Conservation (phyloP, 1,140 invertebrate genomes). For the Listronotus bonariensis region DNA sequence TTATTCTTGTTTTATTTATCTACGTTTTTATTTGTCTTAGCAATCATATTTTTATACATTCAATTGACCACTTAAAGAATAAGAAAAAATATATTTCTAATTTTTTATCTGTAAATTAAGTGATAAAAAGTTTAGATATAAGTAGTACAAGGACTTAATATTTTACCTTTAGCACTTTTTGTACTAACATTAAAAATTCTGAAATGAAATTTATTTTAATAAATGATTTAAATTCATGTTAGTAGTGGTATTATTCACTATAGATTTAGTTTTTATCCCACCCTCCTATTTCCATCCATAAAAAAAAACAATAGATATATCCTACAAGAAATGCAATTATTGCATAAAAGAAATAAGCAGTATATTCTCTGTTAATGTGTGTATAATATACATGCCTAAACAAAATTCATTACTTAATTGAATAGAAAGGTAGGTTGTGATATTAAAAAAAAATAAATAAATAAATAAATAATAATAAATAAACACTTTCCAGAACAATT, state of each 20-base stretch:
- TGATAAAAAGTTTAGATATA: not conserved
- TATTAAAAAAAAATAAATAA: constrained; percentile 11
- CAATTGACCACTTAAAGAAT: too few relatives aligned
- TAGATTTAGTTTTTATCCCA: constrained; percentile 40
- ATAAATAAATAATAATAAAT: too few relatives aligned
- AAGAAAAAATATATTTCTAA: not conserved
- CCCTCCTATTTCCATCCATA: constrained; percentile 15
- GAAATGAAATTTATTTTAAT: constrained; percentile 32
- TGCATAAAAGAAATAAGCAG: not conserved
- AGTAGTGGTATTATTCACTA: constrained; percentile 46
- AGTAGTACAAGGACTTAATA: constrained; percentile 1
- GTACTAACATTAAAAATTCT: not conserved
- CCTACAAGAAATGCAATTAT: not conserved
- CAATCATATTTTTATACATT: too few relatives aligned
- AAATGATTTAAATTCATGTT: constrained; percentile 43
- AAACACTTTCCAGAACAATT: too few relatives aligned
- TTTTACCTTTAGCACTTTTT: not conserved
- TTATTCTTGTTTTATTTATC: too few relatives aligned
- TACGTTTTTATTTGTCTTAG: too few relatives aligned
- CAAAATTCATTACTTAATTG: too few relatives aligned
- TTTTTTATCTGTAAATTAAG: constrained; percentile 1
- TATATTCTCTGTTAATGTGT: too few relatives aligned
- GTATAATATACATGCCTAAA: too few relatives aligned
- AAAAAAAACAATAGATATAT: not conserved
- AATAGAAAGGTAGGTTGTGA: too few relatives aligned